Evolutionary conservation across 2,888 invertebrate genomes (phyloP), one percentile per base, ranked within the genome.

Genomic region (Mechanitis messenoides): DNA sequence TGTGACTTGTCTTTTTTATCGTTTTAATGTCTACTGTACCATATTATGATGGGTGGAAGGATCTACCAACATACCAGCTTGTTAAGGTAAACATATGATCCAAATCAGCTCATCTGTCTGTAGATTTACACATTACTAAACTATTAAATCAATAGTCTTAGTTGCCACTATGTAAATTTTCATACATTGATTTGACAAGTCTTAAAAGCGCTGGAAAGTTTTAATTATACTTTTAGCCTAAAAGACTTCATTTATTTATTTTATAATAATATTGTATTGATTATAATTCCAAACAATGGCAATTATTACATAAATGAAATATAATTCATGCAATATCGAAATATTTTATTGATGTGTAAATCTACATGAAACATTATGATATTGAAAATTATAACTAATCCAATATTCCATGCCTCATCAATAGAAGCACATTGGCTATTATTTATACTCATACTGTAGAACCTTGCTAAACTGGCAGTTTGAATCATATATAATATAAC

Each of bases 51-150:
- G 87, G 85, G 82, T 87, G 91, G 89, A 91, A 92, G 92, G 92
- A 92, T 87, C 92, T 92, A 90, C 92, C 92, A 86, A 91, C 92
- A 87, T 92, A 92, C 90, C 92, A 91, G 91, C 92, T 92, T 89
- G 88, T 92, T 87, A 92, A 92, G 92, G 92, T 92, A 92, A 91
- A 77, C 75, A 73, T 72, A 79, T 68, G 81, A 82, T 85, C 82
- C 82, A 81, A 79, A 77, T 81, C 79, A 72, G 77, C 77, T 87
- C 87, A 87, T 84, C 75, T 67, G 64, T 69, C 66, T 79, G 85
- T 87, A 87, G 86, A 85, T 88, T 87, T 86, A 88, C 89, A 88
- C 87, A 87, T 86, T 81, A 71, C 53, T 38, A 50, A 58, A 20
- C 20, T 9, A 42, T 5, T 42, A 2, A 60, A 46, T 33, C 6